Evolutionary conservation across 2,888 invertebrate species (phyloP).

Genomic region (Himalopsyche kuldschensis): DNA sequence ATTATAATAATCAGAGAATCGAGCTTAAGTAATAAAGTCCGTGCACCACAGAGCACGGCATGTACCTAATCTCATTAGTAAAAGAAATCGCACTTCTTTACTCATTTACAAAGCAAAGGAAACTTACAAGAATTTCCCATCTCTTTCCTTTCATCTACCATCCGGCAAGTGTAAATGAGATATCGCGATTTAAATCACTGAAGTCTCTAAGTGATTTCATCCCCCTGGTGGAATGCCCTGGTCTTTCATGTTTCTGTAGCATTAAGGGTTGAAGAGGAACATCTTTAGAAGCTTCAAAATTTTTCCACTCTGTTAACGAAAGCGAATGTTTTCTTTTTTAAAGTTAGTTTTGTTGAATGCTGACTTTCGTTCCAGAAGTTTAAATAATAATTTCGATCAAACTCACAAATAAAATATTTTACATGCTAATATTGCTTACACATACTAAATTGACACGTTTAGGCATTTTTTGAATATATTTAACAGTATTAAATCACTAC

Average conservation of each 20-base stretch:
- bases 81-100: slow-evolving; percentile 32
- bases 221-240: neutral
- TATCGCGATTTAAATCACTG: neutral
- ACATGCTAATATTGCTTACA: neutral
- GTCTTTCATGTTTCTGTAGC: neutral
- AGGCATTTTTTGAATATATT: too few species aligned
- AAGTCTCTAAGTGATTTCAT: neutral
- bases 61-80: slow-evolving; percentile 35
- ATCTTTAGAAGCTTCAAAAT: neutral
- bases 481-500: too few species aligned
- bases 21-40: slow-evolving; percentile 8
- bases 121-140: neutral
- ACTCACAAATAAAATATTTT: neutral
- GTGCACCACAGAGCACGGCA: slow-evolving; percentile 3
- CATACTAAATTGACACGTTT: too few species aligned
- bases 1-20: neutral
- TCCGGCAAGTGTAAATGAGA: neutral
- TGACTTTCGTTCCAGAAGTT: neutral
- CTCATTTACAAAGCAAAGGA: neutral
- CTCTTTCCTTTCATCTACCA: slow-evolving; percentile 1
- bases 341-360: neutral
- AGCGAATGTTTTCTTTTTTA: neutral
- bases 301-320: neutral
- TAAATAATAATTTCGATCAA: neutral
- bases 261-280: neutral